phyloP scores from a whole-genome alignment of 1,140 invertebrate species.

The Hydropsyche tenuis region DNA sequence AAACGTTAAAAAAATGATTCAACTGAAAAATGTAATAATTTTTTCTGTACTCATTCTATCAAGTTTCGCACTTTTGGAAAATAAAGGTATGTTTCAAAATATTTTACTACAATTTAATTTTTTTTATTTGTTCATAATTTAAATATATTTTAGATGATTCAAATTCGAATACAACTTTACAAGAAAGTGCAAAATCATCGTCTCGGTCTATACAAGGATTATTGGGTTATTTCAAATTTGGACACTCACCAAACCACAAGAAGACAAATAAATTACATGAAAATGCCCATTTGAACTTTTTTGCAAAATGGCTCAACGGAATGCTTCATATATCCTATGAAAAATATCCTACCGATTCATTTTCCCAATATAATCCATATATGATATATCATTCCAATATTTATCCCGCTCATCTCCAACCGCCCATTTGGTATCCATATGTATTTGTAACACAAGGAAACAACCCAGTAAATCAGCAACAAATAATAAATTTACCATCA shows the following conservation, averaged over 20 bases:
- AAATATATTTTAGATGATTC: too few species aligned
- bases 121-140: too few species aligned
- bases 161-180: too few species aligned
- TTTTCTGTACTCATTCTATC: too few species aligned
- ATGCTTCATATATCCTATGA: constrained; percentile 36
- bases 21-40: too few species aligned
- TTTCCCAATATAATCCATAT: neutral
- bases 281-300: constrained; percentile 33
- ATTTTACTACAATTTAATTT: too few species aligned
- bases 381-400: neutral
- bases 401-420: constrained; percentile 40
- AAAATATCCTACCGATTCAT: constrained; percentile 33
- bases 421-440: constrained; percentile 42
- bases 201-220: constrained; percentile 33
- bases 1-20: too few species aligned
- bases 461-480: constrained; percentile 43
- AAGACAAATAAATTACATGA: constrained; percentile 34
- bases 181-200: neutral
- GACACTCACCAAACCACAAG: constrained; percentile 33
- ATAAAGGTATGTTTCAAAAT: too few species aligned
- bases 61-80: too few species aligned
- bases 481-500: constrained; percentile 40
- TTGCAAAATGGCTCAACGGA: constrained; percentile 42
- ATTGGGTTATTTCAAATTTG: constrained; percentile 44
- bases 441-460: constrained; percentile 20